Conservation (phyloP, 2,797 vertebrate genomes). For the Tadarida brasiliensis region DNA sequence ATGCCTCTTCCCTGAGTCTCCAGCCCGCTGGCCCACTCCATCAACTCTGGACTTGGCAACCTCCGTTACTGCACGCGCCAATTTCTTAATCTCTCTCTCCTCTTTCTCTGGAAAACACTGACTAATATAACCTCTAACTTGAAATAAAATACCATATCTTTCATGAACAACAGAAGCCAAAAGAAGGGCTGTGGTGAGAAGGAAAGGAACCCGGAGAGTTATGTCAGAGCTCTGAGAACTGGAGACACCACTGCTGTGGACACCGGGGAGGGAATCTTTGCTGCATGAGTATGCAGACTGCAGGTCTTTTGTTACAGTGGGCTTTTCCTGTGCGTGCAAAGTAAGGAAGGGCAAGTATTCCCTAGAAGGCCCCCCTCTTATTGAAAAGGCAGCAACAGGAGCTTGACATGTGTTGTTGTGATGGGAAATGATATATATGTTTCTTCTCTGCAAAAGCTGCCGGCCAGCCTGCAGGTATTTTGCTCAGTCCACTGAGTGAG, state of each 20-base stretch:
- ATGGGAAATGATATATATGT: neutral
- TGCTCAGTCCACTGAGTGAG: neutral
- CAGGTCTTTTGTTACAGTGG: neutral
- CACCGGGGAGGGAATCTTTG: neutral
- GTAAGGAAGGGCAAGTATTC: neutral
- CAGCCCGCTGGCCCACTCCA: neutral
- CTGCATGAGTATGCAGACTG: accelerated
- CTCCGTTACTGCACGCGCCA: neutral
- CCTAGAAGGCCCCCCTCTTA: neutral
- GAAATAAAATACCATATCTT: neutral
- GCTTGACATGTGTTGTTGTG: neutral
- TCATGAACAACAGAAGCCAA: neutral
- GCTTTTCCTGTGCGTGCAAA: neutral
- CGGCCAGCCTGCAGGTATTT: neutral
- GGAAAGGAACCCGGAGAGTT: neutral
- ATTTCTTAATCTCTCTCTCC: neutral
- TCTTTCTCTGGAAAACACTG: neutral
- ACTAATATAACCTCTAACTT: neutral
- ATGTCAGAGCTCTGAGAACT: neutral
- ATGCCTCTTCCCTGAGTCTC: neutral
- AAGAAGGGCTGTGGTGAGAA: neutral
- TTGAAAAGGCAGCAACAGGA: neutral
- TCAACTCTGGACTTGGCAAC: neutral
- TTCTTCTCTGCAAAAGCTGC: neutral
- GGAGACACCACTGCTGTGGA: neutral